Evolutionary conservation across 64 coral and sea anemone species (phyloP).

Genomic region (Pocillopora damicornis): DNA sequence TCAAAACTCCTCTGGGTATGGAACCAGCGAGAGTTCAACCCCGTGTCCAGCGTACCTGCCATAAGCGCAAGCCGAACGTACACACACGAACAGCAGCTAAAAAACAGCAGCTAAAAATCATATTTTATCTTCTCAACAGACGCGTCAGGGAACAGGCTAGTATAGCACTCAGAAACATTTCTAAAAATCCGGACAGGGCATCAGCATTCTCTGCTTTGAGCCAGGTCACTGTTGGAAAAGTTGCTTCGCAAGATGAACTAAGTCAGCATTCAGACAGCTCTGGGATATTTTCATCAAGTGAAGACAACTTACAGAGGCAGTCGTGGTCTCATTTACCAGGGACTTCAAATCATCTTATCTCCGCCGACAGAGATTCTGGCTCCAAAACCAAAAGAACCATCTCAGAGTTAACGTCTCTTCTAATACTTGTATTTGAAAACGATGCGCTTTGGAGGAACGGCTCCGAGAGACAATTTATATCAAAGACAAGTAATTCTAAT

Average conservation of each 20-base stretch:
- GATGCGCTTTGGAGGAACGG: slow-evolving; percentile 42
- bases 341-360: background rate
- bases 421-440: background rate
- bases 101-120: background rate
- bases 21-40: too few species aligned
- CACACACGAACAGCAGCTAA: background rate
- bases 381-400: background rate
- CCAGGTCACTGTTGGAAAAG: background rate
- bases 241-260: background rate
- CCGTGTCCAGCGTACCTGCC: too few species aligned
- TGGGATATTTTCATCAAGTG: background rate
- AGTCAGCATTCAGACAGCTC: background rate
- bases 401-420: slow-evolving; percentile 12
- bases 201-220: slow-evolving; percentile 20
- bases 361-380: background rate
- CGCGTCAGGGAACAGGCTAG: slow-evolving; percentile 41
- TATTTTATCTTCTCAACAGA: slow-evolving; percentile 12
- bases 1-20: too few species aligned
- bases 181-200: slow-evolving; percentile 24
- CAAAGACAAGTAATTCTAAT: background rate
- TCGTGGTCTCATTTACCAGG: background rate
- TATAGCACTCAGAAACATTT: slow-evolving; percentile 54
- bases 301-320: background rate
- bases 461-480: slow-evolving; percentile 34
- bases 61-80: too few species aligned